Conservation (phyloP, 1,140 invertebrate species). For the Charaxes varanes region DNA sequence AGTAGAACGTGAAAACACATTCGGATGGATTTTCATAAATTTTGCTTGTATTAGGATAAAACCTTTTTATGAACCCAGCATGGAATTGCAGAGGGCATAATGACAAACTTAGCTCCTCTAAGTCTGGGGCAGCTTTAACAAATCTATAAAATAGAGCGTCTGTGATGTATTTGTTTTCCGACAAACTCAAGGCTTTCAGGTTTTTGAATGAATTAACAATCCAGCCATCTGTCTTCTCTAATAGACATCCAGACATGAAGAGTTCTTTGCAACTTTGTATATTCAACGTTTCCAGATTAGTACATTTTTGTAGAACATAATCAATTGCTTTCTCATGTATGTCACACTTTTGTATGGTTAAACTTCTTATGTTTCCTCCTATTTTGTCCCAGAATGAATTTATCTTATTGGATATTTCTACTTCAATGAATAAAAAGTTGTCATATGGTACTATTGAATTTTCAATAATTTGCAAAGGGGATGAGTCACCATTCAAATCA, state of each 20-base stretch:
- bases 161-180: constrained; percentile 80
- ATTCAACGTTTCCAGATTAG: constrained; percentile 75
- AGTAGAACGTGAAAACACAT: constrained; percentile 81
- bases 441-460: constrained; percentile 68
- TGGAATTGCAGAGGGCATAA: constrained; percentile 82
- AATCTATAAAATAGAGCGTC: constrained; percentile 82
- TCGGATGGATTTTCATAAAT: constrained; percentile 75
- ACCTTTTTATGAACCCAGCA: constrained; percentile 77
- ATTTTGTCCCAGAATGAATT: constrained; percentile 70
- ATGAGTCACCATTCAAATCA: constrained; percentile 59
- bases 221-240: constrained; percentile 75
- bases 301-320: constrained; percentile 74
- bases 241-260: constrained; percentile 81
- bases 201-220: constrained; percentile 71
- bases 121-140: constrained; percentile 74
- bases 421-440: constrained; percentile 76
- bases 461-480: constrained; percentile 66
- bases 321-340: constrained; percentile 77
- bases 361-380: constrained; percentile 56
- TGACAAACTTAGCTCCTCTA: constrained; percentile 78
- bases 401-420: constrained; percentile 72
- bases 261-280: constrained; percentile 80
- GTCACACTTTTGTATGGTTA: constrained; percentile 76
- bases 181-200: constrained; percentile 76
- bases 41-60: constrained; percentile 74